A percentile compares a stretch with the other conserved stretches of the same genome.
Evolutionary conservation across 2,888 invertebrate species (phyloP).

Genomic region (Caenorhabditis zanzibari): DNA sequence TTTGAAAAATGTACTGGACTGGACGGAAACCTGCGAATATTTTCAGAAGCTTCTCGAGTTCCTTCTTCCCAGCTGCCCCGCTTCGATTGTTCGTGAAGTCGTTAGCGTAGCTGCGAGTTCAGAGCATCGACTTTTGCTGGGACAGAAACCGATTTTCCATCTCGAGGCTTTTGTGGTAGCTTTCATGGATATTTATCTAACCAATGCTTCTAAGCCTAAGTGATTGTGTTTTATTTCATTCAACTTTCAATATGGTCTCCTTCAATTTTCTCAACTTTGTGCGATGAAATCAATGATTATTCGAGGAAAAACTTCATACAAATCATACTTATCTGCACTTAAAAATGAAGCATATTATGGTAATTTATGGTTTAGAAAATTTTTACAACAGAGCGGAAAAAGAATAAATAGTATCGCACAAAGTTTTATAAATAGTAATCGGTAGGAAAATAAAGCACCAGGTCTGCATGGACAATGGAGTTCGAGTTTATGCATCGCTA

Average conservation of each 20-base stretch:
- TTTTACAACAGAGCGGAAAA: constrained; percentile 18
- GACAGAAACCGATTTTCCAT: constrained; percentile 92
- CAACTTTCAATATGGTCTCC: constrained; percentile 8
- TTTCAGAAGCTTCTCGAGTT: constrained; percentile 85
- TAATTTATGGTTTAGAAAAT: background rate
- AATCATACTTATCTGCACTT: background rate
- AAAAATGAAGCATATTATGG: background rate
- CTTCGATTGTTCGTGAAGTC: constrained; percentile 88
- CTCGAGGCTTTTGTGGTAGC: constrained; percentile 97
- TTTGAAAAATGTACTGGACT: background rate
- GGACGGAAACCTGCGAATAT: background rate
- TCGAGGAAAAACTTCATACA: background rate
- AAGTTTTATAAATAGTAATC: constrained; percentile 13
- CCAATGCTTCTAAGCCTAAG: constrained; percentile 48
- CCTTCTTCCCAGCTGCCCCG: constrained; percentile 93
- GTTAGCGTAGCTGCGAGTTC: constrained; percentile 92
- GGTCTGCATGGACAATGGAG: background rate
- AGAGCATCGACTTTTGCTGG: constrained; percentile 94
- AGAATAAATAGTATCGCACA: constrained; percentile 15
- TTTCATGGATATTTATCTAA: constrained; percentile 92
- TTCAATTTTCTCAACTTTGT: constrained; percentile 11
- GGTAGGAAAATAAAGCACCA: background rate
- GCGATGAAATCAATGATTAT: constrained; percentile 8
- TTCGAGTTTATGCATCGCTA: constrained; percentile 47
- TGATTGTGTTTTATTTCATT: constrained; percentile 25